Conservation (phyloP, 2,888 invertebrate species). For the Oxyteleia sp. region DNA sequence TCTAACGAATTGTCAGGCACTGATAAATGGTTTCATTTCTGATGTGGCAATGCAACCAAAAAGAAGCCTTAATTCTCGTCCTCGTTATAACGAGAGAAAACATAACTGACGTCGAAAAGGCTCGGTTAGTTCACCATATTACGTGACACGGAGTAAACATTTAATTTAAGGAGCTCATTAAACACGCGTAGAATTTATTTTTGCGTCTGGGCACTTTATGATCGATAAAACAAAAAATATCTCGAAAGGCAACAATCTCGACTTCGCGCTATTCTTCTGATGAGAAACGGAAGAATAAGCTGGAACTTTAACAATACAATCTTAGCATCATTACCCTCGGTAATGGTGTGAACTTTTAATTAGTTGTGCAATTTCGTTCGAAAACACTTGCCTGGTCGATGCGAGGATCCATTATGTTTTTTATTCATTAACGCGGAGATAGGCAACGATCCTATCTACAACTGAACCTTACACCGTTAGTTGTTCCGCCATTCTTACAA, state of each 20-base stretch:
- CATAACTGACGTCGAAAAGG: conserved; percentile 12
- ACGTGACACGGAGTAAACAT: conserved; percentile 36
- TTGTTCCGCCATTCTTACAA: conserved; percentile 66
- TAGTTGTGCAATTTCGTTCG: conserved; percentile 87
- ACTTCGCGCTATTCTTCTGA: conserved; percentile 65
- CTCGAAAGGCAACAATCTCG: conserved; percentile 76
- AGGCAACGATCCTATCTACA: conserved; percentile 81
- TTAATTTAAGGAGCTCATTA: conserved; percentile 68
- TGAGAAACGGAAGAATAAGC: conserved; percentile 73
- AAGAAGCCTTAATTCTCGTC: conserved; percentile 33
- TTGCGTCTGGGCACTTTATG: conserved; percentile 17
- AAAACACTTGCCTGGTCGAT: conserved; percentile 83
- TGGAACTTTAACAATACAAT: conserved; percentile 86
- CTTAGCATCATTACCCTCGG: conserved; percentile 85
- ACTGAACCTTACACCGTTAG: conserved; percentile 63
- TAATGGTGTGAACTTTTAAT: conserved; percentile 87
- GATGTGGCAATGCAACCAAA: conserved; percentile 64
- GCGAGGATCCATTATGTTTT: conserved; percentile 83
- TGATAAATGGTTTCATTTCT: conserved; percentile 86
- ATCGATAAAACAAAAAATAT: conserved; percentile 76
- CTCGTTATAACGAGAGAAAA: conserved; percentile 41
- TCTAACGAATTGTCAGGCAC: conserved; percentile 76
- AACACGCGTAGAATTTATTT: conserved; percentile 57
- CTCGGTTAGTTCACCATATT: conserved; percentile 40
- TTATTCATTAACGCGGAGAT: conserved; percentile 84